These are phyloP conservation scores for Heterodera schachtii DNA, from an alignment of 1,140 invertebrate genomes.

Conservation along the genomic window DNA sequence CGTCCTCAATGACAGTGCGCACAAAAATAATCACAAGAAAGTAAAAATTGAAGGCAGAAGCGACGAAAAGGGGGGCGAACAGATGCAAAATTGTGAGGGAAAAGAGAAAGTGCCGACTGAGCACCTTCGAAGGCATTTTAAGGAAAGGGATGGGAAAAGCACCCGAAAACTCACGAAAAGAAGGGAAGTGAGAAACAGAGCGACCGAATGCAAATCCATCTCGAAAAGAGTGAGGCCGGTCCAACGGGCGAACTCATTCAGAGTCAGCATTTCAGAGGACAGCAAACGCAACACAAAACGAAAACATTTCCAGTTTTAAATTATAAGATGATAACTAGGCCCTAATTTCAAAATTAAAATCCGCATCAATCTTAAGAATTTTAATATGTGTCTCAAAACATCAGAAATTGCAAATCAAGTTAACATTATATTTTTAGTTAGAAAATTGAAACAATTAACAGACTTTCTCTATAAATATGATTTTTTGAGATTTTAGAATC, in stretches of 20 bases:
- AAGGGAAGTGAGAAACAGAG: constrained; percentile 34
- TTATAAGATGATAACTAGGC: no score
- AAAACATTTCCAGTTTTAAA: no score
- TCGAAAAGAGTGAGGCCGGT: constrained; percentile 44
- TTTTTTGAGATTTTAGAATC: no score
- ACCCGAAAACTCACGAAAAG: constrained; percentile 30
- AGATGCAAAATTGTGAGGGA: constrained; percentile 37
- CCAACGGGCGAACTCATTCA: constrained; percentile 29
- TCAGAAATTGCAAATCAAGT: no score
- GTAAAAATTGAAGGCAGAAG: constrained; percentile 40
- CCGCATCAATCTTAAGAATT: no score
- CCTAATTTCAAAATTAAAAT: no score
- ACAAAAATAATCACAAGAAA: constrained; percentile 46
- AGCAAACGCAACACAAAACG: no score
- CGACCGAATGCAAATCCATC: constrained; percentile 37
- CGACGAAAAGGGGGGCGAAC: constrained; percentile 42
- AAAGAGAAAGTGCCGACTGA: constrained; percentile 30
- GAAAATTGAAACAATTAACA: no score
- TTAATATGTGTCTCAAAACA: no score
- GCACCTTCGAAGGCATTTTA: constrained; percentile 22
- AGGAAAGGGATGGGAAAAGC: not conserved
- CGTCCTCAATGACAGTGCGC: constrained; percentile 38
- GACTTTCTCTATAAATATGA: no score
- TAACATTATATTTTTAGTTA: no score
- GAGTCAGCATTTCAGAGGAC: constrained; percentile 19